A percentile compares a stretch with the other conserved stretches of the same genome.
Conservation (phyloP, 2,888 invertebrate species). For the Leucophora obtusa region DNA sequence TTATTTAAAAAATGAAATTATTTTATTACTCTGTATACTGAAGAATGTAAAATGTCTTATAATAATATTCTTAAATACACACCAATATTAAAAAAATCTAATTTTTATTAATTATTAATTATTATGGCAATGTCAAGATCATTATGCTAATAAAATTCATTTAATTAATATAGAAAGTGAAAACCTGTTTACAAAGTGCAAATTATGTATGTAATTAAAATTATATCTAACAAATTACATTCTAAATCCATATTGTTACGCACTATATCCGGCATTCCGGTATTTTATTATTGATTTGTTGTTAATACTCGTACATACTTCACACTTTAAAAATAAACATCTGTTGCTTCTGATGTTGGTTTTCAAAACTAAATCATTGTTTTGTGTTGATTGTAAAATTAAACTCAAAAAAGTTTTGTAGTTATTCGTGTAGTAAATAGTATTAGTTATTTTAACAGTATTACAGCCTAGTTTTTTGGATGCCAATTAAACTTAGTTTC, state of each 20-base stretch:
- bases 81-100: background rate
- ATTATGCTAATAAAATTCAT: constrained; percentile 4
- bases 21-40: no score
- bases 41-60: no score
- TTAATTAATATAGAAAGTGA: constrained; percentile 30
- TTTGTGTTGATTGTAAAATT: background rate
- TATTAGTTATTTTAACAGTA: no score
- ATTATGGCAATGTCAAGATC: constrained; percentile 8
- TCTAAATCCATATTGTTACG: constrained; percentile 25
- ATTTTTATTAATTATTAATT: background rate
- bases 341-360: background rate
- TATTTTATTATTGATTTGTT: constrained; percentile 21
- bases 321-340: background rate
- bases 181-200: constrained; percentile 26
- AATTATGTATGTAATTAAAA: background rate
- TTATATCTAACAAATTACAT: background rate
- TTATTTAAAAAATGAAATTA: no score
- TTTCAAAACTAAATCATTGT: background rate
- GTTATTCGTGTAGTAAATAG: no score
- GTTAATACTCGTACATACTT: background rate
- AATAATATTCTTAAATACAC: background rate
- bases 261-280: constrained; percentile 28
- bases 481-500: no score
- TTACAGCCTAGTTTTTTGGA: no score
- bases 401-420: background rate